Conservation (phyloP, 2,113 vertebrate species). For the Semnopithecus entellus region DNA sequence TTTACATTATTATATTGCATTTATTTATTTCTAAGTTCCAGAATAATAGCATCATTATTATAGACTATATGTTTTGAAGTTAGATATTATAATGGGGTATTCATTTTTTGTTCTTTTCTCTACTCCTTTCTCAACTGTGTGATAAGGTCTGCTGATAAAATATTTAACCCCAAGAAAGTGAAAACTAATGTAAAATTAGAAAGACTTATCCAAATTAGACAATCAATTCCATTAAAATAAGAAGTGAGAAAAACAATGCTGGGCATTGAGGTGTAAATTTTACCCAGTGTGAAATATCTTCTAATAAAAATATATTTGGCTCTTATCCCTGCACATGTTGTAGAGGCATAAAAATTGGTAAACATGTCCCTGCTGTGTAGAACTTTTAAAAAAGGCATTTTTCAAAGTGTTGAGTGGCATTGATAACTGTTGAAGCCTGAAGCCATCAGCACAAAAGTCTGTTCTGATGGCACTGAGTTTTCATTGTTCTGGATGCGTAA, state of each 20-base stretch:
- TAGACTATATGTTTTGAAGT: conserved; percentile 65
- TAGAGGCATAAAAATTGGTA: conserved; percentile 57
- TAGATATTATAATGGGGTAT: conserved; percentile 70
- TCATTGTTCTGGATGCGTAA: fast-evolving
- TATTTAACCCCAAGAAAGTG: conserved; percentile 78
- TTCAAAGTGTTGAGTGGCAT: background rate
- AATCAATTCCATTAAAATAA: conserved; percentile 86
- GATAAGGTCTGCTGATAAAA: conserved; percentile 82
- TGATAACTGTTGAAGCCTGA: background rate
- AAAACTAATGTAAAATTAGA: conserved; percentile 85
- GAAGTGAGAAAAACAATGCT: conserved; percentile 87
- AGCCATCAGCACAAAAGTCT: background rate
- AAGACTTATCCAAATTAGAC: conserved; percentile 80
- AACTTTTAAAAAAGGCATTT: background rate
- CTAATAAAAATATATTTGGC: conserved; percentile 69
- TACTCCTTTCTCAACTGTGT: conserved; percentile 60
- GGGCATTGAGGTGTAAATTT: conserved; percentile 83
- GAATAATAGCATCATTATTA: conserved; percentile 47
- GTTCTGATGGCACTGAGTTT: background rate
- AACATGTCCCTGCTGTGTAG: conserved; percentile 60
- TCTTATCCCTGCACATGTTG: conserved; percentile 77
- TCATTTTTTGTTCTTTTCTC: conserved; percentile 68
- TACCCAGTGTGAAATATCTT: conserved; percentile 68
- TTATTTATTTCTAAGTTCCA: conserved; percentile 69
- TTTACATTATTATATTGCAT: conserved; percentile 67